phyloP scores from a whole-genome alignment of 2,797 vertebrate genomes.

The Odontamblyopus lacepedii region DNA sequence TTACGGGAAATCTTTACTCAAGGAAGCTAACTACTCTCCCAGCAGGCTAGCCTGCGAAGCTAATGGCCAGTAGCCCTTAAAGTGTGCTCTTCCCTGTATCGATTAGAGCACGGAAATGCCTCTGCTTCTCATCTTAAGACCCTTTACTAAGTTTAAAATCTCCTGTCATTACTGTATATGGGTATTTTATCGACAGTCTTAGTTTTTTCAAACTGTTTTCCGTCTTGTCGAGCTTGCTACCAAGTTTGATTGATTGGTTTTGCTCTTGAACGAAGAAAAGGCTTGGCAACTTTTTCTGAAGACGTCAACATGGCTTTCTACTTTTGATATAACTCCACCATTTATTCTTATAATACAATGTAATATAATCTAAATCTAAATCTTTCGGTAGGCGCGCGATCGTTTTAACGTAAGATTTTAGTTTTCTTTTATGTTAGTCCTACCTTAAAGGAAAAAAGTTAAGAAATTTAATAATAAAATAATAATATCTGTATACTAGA shows the following conservation, averaged over 20 bases:
- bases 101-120: slow-evolving; percentile 47
- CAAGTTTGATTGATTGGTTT: slow-evolving; percentile 17
- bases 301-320: background rate
- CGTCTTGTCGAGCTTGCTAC: slow-evolving; percentile 15
- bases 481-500: background rate
- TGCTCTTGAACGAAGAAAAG: background rate
- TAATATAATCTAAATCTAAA: background rate
- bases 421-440: no score
- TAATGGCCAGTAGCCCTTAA: slow-evolving; percentile 51
- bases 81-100: slow-evolving; percentile 22
- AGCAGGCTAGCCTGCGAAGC: slow-evolving; percentile 54
- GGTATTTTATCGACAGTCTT: background rate
- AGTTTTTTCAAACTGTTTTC: slow-evolving; percentile 18
- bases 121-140: background rate
- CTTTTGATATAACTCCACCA: background rate
- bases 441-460: no score
- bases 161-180: background rate
- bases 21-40: slow-evolving; percentile 56
- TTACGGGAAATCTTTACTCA: slow-evolving; percentile 20
- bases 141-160: background rate
- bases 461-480: no score
- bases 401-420: no score
- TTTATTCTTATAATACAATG: no score
- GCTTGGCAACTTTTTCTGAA: background rate
- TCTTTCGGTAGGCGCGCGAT: background rate